Base-by-base conservation (phyloP, 2,888 invertebrate species). In the Brachycybe producta region DNA sequence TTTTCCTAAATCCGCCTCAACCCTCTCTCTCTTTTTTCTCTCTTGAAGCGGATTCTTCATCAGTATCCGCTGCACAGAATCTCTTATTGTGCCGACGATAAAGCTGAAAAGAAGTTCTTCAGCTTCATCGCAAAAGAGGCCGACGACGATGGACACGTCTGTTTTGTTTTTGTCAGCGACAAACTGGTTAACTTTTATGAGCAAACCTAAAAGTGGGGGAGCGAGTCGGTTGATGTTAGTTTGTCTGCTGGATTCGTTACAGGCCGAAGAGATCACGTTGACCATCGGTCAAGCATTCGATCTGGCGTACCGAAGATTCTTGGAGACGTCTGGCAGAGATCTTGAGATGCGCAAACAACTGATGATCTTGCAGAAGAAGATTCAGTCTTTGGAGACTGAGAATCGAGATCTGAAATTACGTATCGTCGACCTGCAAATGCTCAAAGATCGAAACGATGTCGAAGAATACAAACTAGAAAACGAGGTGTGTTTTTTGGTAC, bases 201-300 rank as follows among this genome's bases (percentile, higher is more conserved):
- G 26, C 15, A 28, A 15, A 30, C n/a, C 30, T 24, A 17, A 23
- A 11, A 39, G 11, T 13, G 17, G 11, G 8, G 21, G 13, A 13
- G n/a, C 17, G 23, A 21, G n/a, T n/a, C 13, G n/a, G 43, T 26
- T 8, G 2, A 11, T 43, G 1, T n/a, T 24, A 11, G 11, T 43
- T 2, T 3, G n/a, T 8, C 24, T 42, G 8, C 26, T 8, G 30
- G 43, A 36, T 15, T 49, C 19, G 19, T 52, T 57, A 1, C 57
- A 74, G 73, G 94, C 95, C 1, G 94, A 95, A 61, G 94, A 97
- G 66, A 95, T 97, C 55, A 97, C 95, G 36, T 71, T 97, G 55
- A 97, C 95, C 11, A 94, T 97, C 59, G 97, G 97, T 8, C 95
- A 97, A 69, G 95, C 97, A 0, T 97, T 97, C 68, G 95, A 97